A percentile compares a stretch with the other conserved stretches of the same genome.
phyloP scores from a whole-genome alignment of 1,140 invertebrate species.

The Helicoverpa armigera region DNA sequence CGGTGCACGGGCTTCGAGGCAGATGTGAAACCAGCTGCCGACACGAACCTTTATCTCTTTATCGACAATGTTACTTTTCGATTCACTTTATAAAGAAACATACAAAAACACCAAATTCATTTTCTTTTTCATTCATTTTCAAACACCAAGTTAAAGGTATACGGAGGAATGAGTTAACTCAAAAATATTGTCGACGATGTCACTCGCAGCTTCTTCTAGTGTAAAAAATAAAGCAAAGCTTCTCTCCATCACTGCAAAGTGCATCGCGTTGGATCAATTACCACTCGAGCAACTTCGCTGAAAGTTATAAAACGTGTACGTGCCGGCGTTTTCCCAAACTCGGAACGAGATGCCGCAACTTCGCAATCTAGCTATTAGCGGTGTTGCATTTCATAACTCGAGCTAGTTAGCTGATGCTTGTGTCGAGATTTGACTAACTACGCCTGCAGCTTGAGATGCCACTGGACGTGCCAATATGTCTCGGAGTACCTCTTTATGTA shows the following conservation, averaged over 20 bases:
- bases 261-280: conserved; percentile 62
- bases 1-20: conserved; percentile 62
- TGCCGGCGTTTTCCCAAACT: conserved; percentile 28
- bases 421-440: conserved; percentile 52
- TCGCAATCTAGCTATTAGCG: conserved; percentile 60
- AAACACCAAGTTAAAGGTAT: too few species aligned
- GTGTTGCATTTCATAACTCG: conserved; percentile 65
- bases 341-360: conserved; percentile 55
- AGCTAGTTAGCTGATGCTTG: conserved; percentile 40
- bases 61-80: conserved; percentile 41
- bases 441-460: conserved; percentile 8
- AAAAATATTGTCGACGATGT: background rate
- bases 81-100: conserved; percentile 1
- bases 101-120: too few species aligned
- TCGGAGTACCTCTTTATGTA: background rate
- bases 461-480: background rate
- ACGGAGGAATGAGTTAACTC: too few species aligned
- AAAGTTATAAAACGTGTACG: conserved; percentile 71
- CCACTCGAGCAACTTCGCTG: conserved; percentile 50
- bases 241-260: conserved; percentile 53
- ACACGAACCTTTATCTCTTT: conserved; percentile 71
- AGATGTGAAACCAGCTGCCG: conserved; percentile 80
- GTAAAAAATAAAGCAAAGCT: conserved; percentile 61
- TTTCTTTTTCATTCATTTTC: too few species aligned
- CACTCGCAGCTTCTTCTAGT: conserved; percentile 29